Base-by-base conservation (phyloP, 1,140 invertebrate species). In the Ostrea edulis region DNA sequence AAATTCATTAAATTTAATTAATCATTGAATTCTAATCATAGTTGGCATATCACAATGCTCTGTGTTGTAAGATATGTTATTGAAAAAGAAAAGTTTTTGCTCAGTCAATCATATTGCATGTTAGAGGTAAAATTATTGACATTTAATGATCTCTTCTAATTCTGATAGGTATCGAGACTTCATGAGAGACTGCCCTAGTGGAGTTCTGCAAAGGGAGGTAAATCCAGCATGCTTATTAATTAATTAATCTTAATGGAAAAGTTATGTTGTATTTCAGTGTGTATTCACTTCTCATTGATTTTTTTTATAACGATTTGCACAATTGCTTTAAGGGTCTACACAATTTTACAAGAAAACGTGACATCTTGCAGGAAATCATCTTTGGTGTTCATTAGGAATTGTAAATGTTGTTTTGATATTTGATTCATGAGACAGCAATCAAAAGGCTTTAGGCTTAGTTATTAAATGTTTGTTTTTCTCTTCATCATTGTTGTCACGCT, bases 111-210 rank as follows among this genome's bases (percentile, higher is more conserved):
- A 44, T 44, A 44, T 44, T 44, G 35, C 35, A 2, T 44, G 35
- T 44, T 44, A 44, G 2, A 44, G 35, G 35, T 44, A 44, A 44
- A 2, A 65, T 65, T 17, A 65, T 20, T 20, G 1, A 65, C 7
- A 3, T 17, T 65, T 17, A 20, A 65, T 22, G 14, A 2, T 71
- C 8, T 35, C 2, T 52, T 25, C 52, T 52, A 3, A 14, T 84
- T 35, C 35, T 88, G 89, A 51, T n/a, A 90, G 92, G 92, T 95
- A 95, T 90, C 93, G 94, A 89, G 95, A 95, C 91, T 95, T 95
- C 89, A 93, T 95, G 62, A 91, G 93, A 87, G 95, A 95, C 89
- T 95, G 95, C 90, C 95, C 95, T 0, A 94, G 91, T 88, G 95
- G 95, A n/a, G 93, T 95, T 82, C 90, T 95, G 77, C 94, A 93